Evolutionary conservation across 2,888 invertebrate species (phyloP), one percentile per base, ranked within the genome.

Genomic region (Sphecodes monilicornis): DNA sequence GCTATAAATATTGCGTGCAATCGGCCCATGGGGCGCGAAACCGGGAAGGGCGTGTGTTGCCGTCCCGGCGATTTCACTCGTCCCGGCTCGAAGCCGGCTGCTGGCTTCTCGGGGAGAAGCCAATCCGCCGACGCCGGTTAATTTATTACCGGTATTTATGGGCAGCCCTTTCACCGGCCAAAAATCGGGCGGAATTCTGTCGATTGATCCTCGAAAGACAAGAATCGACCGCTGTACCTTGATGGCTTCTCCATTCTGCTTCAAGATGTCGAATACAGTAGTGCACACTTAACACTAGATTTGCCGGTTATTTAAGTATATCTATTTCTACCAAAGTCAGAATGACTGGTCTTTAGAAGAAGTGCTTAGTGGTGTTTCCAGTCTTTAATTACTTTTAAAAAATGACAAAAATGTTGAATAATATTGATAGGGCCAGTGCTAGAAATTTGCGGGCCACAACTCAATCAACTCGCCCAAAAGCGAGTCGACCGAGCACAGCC

Each of bases 71-170:
- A 89, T 88, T 85, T 80, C 83, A 84, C 88, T 83, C 84, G 79
- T 88, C 54, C 78, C 72, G 50, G 80, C 68, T 69, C 50, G 46
- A 64, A 54, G 29, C 36, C 68, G 76, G 60, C 60, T 22, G 66
- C 50, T 29, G 50, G 66, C n/a, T 74, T 64, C 70, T 60, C 81
- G 76, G 80, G 81, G 78, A 79, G 84, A 68, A 87, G 90, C 76
- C 89, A 90, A 91, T 91, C 87, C 88, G 88, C 85, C 87, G 86
- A 80, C 81, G 76, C 78, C 18, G 88, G 87, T 84, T 91, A 90
- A 92, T 92, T 92, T 91, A 92, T 92, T 91, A 92, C 91, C 89
- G 90, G 22, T 89, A 89, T 89, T 89, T 89, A 89, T 89, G 77
- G 87, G 72, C 68, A 83, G 79, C 69, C 79, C 85, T 77, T 84